phyloP scores from a whole-genome alignment of 2,113 vertebrate genomes.

The Epinephelus fuscoguttatus region DNA sequence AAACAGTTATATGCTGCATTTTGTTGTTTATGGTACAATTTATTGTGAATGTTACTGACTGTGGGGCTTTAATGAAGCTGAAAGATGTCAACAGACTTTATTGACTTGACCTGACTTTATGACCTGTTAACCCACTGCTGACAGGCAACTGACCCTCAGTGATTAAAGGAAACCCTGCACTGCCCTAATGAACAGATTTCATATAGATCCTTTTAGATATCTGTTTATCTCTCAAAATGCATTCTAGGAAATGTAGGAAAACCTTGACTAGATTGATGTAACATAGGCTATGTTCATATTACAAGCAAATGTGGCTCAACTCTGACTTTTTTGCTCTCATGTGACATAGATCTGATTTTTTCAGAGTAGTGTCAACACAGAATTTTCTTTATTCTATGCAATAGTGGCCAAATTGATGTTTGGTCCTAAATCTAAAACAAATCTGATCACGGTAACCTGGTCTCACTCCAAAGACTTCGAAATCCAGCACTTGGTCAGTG shows the following conservation, averaged over 20 bases:
- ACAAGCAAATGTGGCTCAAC: too few relatives aligned
- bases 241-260: not conserved
- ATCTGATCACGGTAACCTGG: too few relatives aligned
- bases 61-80: slow-evolving; percentile 40
- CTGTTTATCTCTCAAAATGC: not conserved
- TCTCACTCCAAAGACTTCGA: too few relatives aligned
- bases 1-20: not conserved
- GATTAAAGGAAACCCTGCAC: not conserved
- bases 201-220: not conserved
- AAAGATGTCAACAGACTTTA: slow-evolving; percentile 33
- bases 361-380: too few relatives aligned
- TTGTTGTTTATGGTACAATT: slow-evolving; percentile 7
- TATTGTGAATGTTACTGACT: not conserved
- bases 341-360: too few relatives aligned
- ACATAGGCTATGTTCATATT: not conserved
- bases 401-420: too few relatives aligned
- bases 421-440: too few relatives aligned
- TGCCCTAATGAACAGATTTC: not conserved
- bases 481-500: too few relatives aligned
- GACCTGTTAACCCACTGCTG: slow-evolving; percentile 31
- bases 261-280: not conserved
- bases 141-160: not conserved
- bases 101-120: slow-evolving; percentile 54
- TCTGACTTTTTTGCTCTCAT: too few relatives aligned
- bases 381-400: too few relatives aligned